phyloP scores from a whole-genome alignment of 2,113 vertebrate species.

The Scalopus aquaticus region DNA sequence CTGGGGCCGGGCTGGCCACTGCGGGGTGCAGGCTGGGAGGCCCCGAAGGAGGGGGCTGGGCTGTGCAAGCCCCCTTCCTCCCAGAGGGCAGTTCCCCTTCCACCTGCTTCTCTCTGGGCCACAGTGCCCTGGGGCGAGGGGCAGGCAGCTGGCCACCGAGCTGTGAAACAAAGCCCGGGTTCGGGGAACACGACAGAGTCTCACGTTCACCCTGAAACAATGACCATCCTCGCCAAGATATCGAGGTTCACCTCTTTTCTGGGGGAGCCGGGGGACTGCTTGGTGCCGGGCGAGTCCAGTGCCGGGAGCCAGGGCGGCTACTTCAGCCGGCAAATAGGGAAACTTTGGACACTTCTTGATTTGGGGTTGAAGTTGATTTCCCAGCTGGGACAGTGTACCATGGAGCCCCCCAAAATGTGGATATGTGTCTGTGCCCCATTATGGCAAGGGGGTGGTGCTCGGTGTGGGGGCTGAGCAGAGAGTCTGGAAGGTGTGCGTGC shows the following conservation, averaged over 20 bases:
- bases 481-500: accelerated
- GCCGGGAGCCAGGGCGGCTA: background rate
- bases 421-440: background rate
- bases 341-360: background rate
- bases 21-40: too few species aligned
- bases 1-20: too few species aligned
- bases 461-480: background rate
- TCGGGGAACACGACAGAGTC: background rate
- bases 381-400: background rate
- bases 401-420: accelerated
- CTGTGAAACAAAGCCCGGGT: background rate
- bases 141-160: background rate
- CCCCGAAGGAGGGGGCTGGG: accelerated
- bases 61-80: accelerated
- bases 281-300: too few species aligned
- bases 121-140: accelerated
- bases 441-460: background rate
- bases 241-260: background rate
- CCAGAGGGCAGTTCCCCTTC: background rate
- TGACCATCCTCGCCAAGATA: too few species aligned
- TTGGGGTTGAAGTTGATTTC: background rate
- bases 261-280: background rate
- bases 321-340: background rate
- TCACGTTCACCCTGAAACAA: background rate
- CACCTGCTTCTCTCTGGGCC: background rate